Base-by-base conservation (phyloP, 64 coral and sea anemone genomes). In the Pocillopora verrucosa region DNA sequence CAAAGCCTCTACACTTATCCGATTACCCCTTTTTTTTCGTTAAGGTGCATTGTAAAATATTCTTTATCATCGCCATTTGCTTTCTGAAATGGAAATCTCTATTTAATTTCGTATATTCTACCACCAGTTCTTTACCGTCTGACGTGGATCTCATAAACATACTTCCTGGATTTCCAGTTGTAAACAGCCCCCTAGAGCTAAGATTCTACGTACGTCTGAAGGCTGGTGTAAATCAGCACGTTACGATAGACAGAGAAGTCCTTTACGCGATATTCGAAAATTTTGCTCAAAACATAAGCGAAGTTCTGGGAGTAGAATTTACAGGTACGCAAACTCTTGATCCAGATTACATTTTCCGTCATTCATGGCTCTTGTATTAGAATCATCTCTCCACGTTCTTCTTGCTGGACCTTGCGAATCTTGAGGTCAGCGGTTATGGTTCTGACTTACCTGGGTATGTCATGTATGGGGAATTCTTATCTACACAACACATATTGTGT, bases 181-280 rank as follows among this genome's bases (percentile, higher is more conserved):
- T 41, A 45, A 83, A 83, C 80, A 83, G 61, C 67, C 80, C 80
- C 20, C 20, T 83, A 10, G 14, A n/a, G 17, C 61, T 67, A 34
- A 67, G 20, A 61, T 22, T 83, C 0, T 83, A 83, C 12, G 17
- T 83, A 19, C 16, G 16, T 17, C 34, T 83, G 61, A 16, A 68
- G 17, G 61, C 34, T 67, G 60, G 60, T 6, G 9, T 5, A 9
- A 62, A n/a, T 83, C 80, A 45, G 35, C 37, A 70, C 41, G 60
- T 34, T 11, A 19, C 26, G 60, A 36, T 36, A 82, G 41, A 13
- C 20, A 11, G 1, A 15, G 22, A 59, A 2, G 22, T 80, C 22
- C 10, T 16, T 3, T 4, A 20, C 26, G 15, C 1, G 26, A 64
- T 17, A 35, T 82, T 82, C 30, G 34, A 36, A 36, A 16, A 13